Evolutionary conservation across 1,140 invertebrate genomes (phyloP).

Genomic region (Tetragnatha versicolor): DNA sequence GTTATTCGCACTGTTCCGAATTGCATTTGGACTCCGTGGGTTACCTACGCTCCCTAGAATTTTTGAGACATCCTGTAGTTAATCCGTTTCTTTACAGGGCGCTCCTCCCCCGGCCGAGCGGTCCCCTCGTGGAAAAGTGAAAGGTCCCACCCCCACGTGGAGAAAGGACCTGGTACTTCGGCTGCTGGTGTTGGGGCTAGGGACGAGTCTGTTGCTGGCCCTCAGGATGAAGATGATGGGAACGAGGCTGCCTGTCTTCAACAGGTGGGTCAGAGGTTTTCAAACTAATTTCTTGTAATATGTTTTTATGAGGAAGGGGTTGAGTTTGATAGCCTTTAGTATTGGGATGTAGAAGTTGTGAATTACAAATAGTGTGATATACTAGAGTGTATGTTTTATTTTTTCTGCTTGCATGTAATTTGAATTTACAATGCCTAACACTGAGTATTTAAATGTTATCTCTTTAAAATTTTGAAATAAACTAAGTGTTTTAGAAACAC

Average conservation of each 20-base stretch:
- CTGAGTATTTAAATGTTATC: too few relatives aligned
- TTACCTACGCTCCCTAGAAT: too few relatives aligned
- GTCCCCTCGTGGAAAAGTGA: background rate
- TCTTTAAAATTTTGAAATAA: too few relatives aligned
- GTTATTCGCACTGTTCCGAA: too few relatives aligned
- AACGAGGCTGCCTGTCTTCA: conserved; percentile 52
- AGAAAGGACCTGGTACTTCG: conserved; percentile 21
- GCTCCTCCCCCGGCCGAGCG: background rate
- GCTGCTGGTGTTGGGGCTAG: conserved; percentile 9
- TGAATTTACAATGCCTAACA: too few relatives aligned
- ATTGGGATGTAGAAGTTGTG: background rate
- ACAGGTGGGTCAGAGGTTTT: conserved; percentile 5
- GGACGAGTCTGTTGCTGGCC: background rate
- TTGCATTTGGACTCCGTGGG: too few relatives aligned
- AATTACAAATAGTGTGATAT: background rate
- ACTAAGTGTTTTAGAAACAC: too few relatives aligned
- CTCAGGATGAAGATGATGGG: conserved; percentile 37
- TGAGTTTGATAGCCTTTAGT: background rate
- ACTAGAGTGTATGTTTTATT: background rate
- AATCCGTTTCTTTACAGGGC: background rate
- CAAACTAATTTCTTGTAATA: background rate
- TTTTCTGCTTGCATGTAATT: background rate
- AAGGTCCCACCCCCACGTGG: conserved; percentile 33
- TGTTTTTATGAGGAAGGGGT: background rate
- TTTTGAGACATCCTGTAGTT: too few relatives aligned